Base-by-base conservation (phyloP, 2,888 invertebrate genomes). In the Acronicta aceris region DNA sequence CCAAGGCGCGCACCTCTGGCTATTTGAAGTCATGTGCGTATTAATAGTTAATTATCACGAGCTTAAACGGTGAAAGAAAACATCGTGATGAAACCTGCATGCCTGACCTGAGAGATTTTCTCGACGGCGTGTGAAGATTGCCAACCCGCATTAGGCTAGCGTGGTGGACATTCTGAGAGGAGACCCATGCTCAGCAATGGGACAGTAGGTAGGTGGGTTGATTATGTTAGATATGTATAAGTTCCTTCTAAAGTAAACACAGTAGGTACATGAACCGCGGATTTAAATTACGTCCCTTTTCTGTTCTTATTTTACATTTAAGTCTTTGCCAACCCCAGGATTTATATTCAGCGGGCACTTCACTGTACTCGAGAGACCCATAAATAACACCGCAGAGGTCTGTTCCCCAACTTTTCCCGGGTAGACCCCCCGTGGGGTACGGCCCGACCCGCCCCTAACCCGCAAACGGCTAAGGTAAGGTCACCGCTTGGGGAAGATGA, bases 341-440 rank as follows among this genome's bases (percentile, higher is more conserved):
- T 94, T 94, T 93, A 93, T 93, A 93, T 93, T 93, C 93, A 84
- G 87, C 86, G 89, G 88, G 87, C 88, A 92, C 94, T 93, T 91
- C 91, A 91, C 85, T 85, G 88, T 88, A 81, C 94, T 90, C 93
- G 90, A 93, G 94, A 92, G 94, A 83, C 84, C 89, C 92, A 93
- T 94, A 94, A 93, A 93, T 94, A 92, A 94, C 92, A 77, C 87
- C 86, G 84, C 84, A 82, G 84, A 89, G 91, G 90, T 90, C 88
- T 85, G 85, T 73, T 75, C 86, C 73, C 82, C 81, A 82, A 83
- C 85, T 86, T 86, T 78, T 64, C 66, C 77, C 78, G 71, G 75
- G 60, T 49, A 65, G 49, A 66, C 80, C 80, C 78, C 82, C 80
- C 73, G 62, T 62, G 69, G 70, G 77, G 75, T 71, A 71, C 65